Evolutionary conservation across 2,113 vertebrate species (phyloP).

Genomic region (Clarias batrachus): DNA sequence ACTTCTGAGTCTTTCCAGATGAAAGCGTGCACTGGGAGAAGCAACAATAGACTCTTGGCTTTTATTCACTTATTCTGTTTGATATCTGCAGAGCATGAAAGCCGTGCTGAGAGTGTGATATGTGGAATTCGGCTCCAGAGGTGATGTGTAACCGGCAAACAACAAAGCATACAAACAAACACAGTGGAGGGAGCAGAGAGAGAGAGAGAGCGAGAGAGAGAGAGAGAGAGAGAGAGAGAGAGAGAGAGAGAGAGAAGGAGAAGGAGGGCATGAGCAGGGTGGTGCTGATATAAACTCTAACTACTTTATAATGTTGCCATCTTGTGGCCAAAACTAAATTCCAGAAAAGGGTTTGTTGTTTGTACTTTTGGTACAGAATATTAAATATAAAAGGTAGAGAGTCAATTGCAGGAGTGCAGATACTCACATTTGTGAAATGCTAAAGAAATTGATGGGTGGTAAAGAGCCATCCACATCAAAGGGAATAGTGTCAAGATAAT

Average conservation of each 20-base stretch:
- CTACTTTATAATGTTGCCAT: conserved; percentile 52
- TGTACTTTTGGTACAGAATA: neutral
- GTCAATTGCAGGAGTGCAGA: too few species aligned
- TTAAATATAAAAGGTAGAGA: neutral
- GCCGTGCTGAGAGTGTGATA: conserved; percentile 32
- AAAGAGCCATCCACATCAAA: too few species aligned
- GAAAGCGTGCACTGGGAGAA: conserved; percentile 29
- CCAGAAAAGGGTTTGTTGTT: neutral
- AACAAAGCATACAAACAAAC: conserved; percentile 22
- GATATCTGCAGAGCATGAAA: conserved; percentile 34
- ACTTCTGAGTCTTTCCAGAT: conserved; percentile 36
- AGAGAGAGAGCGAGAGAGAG: neutral
- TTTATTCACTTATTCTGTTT: conserved; percentile 47
- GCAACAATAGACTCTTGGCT: conserved; percentile 43
- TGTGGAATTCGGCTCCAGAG: conserved; percentile 34
- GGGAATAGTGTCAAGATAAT: too few species aligned
- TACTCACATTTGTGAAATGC: too few species aligned
- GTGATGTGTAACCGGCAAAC: conserved; percentile 24
- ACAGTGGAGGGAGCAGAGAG: neutral
- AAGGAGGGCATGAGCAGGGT: conserved; percentile 14
- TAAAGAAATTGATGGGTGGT: too few species aligned
- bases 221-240: conserved; percentile 28
- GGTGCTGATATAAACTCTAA: neutral
- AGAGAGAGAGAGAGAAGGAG: neutral
- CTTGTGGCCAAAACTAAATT: conserved; percentile 56